These are phyloP conservation scores for Phortica variegata DNA, from an alignment of 1,140 invertebrate genomes.

Conservation along the genomic window DNA sequence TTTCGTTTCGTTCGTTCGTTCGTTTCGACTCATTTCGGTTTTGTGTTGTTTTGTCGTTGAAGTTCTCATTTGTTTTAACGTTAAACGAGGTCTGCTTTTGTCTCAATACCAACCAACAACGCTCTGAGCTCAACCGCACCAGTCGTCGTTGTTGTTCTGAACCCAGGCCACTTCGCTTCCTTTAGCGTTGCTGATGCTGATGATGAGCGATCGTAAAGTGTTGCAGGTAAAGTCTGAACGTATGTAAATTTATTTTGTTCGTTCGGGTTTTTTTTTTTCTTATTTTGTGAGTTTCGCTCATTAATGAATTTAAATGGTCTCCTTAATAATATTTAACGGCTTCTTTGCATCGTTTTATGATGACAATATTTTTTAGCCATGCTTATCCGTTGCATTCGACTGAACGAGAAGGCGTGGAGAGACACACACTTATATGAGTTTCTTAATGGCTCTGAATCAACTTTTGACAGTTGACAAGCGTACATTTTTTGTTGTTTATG, in stretches of 20 bases:
- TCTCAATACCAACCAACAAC: no score
- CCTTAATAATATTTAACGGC: conserved; percentile 58
- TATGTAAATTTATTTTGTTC: conserved; percentile 34
- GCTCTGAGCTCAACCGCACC: no score
- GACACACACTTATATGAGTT: conserved; percentile 32
- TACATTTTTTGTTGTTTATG: conserved; percentile 32
- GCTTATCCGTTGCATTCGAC: background rate
- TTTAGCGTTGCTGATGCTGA: background rate
- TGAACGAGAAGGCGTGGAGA: background rate
- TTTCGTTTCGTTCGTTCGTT: conserved; percentile 26
- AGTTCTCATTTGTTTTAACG: conserved; percentile 49
- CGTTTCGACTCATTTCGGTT: conserved; percentile 20
- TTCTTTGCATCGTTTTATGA: conserved; percentile 56
- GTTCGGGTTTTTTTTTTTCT: background rate
- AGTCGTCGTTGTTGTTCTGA: no score
- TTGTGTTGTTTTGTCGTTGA: conserved; percentile 31
- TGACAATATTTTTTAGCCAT: conserved; percentile 46
- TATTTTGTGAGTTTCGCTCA: conserved; percentile 37
- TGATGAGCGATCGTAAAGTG: conserved; percentile 21
- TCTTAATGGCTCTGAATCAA: conserved; percentile 49
- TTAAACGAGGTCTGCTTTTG: conserved; percentile 4
- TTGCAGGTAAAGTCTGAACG: conserved; percentile 27
- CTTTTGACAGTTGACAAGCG: conserved; percentile 53
- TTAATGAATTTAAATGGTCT: conserved; percentile 57
- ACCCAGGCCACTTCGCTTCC: no score